Base-by-base conservation (phyloP, 2,797 vertebrate genomes). In the Phalanger gymnotis region DNA sequence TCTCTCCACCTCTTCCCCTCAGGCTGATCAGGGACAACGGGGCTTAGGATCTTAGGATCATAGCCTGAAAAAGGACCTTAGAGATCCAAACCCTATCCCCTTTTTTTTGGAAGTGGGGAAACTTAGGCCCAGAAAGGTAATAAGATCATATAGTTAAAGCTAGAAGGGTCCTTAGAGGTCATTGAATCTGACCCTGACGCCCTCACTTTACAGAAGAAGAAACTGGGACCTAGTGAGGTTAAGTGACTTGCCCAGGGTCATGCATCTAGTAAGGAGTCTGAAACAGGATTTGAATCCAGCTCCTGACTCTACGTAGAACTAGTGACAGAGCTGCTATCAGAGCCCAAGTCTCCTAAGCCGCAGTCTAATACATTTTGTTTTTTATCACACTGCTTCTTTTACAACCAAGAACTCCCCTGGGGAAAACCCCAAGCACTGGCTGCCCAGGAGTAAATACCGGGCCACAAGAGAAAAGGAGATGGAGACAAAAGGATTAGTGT, bases 401-500 rank as follows among this genome's bases (percentile, higher is more conserved):
- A 40, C 7, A 40, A 81, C 7, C 16, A 81, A 47, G n/a, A 81
- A 7, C 22, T 92, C 34, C 58, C n/a, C 66, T 91, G 92, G 93
- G 91, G 31, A 94, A 61, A 91, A 73, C 5, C 56, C 28, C 51
- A 25, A 57, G 54, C n/a, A 2, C 53, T 53, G 91, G 54, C 89
- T 89, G 0, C 93, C 93, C 22, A 54, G 95, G 56, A 53, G 81
- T 30, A 90, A 51, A 92, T 40, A 54, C 87, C 90, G 94, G n/a
- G 91, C 4, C 14, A 57, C 34, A 28, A 53, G 53, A 95, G 13
- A 57, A 73, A 22, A 40, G 5, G 66, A 73, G n/a, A n/a, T 25
- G 19, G 19, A 11, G 31, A 31, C 30, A 61, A 61, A 61, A 34
- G 58, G 58, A 61, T 61, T 34, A 73, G 66, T 13, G n/a, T 16